Percentiles rank a stretch among this genome's conserved stretches.
Evolutionary conservation across 2,797 vertebrate species (phyloP).

Genomic region (Ataeniobius toweri): DNA sequence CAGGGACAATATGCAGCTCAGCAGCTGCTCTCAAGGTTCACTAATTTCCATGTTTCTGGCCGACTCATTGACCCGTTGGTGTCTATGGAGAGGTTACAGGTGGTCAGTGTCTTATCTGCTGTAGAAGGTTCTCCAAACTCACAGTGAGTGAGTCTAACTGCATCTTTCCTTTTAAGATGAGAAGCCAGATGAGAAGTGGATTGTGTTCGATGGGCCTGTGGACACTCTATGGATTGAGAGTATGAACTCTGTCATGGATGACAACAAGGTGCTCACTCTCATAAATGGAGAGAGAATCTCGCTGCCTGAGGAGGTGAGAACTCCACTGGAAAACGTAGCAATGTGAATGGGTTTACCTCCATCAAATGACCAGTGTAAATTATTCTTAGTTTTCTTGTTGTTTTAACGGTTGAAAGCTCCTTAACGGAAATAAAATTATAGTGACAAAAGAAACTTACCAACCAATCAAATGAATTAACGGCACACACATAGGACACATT

Average conservation of each 20-base stretch:
- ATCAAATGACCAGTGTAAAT: neutral
- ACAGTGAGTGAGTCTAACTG: too few species aligned
- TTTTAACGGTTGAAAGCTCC: too few species aligned
- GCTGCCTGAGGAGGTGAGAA: constrained; percentile 88
- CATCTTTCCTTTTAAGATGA: constrained; percentile 76
- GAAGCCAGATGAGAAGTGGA: constrained; percentile 90
- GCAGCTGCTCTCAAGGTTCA: neutral
- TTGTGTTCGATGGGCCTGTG: constrained; percentile 92
- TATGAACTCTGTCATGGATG: constrained; percentile 95
- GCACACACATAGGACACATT: too few species aligned
- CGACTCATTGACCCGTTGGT: neutral
- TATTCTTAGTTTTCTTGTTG: too few species aligned
- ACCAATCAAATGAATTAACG: neutral
- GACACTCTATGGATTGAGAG: constrained; percentile 94
- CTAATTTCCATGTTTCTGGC: neutral
- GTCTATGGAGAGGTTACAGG: neutral
- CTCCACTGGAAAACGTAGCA: neutral
- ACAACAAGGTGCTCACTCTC: constrained; percentile 92
- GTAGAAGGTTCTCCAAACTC: too few species aligned
- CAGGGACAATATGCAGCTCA: neutral
- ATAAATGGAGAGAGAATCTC: constrained; percentile 91
- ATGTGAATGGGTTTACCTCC: neutral
- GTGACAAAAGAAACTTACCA: neutral
- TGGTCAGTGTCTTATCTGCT: neutral
- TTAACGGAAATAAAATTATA: neutral